Conservation (phyloP, 2,888 invertebrate genomes). For the Pristionchus japonicus region DNA sequence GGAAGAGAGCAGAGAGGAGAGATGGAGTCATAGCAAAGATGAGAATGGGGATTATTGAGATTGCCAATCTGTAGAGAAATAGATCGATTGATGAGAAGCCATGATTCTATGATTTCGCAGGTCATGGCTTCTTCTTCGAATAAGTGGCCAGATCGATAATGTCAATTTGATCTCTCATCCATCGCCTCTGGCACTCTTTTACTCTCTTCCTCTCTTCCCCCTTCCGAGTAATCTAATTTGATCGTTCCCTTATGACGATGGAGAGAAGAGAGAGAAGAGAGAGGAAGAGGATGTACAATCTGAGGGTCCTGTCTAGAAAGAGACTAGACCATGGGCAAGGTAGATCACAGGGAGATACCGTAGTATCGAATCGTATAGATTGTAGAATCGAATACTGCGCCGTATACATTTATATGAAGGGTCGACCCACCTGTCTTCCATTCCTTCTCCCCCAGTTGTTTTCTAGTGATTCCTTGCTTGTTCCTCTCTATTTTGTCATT, state of each 20-base stretch:
- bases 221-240: slow-evolving; percentile 29
- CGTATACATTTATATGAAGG: neutral
- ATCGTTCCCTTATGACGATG: slow-evolving; percentile 36
- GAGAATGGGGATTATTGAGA: neutral
- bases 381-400: no score
- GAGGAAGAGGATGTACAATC: slow-evolving; percentile 24
- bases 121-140: neutral
- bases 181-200: neutral
- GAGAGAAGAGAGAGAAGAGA: neutral
- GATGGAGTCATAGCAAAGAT: neutral
- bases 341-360: neutral
- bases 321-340: neutral
- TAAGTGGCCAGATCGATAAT: neutral
- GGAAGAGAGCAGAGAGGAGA: neutral
- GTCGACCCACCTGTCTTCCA: neutral
- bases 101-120: neutral
- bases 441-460: neutral
- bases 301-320: neutral
- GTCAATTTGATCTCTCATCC: neutral
- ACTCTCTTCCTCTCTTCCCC: neutral
- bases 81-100: neutral
- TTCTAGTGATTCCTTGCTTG: slow-evolving; percentile 18
- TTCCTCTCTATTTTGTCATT: slow-evolving; percentile 34
- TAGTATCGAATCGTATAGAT: neutral
- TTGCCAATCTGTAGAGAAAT: neutral